Percentiles rank a stretch among this genome's conserved stretches.
phyloP scores from a whole-genome alignment of 2,797 vertebrate species.

The Bucorvus abyssinicus region DNA sequence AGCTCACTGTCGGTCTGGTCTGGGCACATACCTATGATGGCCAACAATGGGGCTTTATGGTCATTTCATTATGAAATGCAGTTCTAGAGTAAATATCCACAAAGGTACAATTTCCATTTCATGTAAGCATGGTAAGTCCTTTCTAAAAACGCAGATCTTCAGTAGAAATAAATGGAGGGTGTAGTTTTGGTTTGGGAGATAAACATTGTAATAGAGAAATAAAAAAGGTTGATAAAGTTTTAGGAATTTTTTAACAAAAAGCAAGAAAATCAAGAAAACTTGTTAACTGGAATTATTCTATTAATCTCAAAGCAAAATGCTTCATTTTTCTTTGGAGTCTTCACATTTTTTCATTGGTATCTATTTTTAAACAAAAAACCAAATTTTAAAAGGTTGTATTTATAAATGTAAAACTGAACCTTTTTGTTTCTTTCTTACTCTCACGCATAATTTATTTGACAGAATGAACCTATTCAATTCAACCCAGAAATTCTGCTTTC shows the following conservation, averaged over 20 bases:
- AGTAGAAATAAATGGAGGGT: neutral
- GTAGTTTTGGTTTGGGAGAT: neutral
- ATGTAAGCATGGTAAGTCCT: neutral
- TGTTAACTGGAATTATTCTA: neutral
- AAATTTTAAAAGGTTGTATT: neutral
- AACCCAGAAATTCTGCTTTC: neutral
- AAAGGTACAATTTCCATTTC: neutral
- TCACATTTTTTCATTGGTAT: neutral
- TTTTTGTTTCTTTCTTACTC: neutral
- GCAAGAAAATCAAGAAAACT: fast-evolving
- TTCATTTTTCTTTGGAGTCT: neutral
- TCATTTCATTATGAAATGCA: neutral
- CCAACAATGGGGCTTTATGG: neutral
- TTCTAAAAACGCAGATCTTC: neutral
- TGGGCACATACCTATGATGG: neutral
- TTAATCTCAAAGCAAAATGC: neutral
- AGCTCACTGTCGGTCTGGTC: neutral
- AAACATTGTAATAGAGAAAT: neutral
- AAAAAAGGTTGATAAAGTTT: neutral
- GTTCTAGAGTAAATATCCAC: neutral
- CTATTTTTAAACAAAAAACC: neutral
- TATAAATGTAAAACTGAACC: neutral
- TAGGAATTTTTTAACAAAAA: neutral
- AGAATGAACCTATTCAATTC: neutral
- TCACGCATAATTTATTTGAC: neutral